Conservation (phyloP, 2,113 vertebrate species). For the Oenanthe melanoleuca region DNA sequence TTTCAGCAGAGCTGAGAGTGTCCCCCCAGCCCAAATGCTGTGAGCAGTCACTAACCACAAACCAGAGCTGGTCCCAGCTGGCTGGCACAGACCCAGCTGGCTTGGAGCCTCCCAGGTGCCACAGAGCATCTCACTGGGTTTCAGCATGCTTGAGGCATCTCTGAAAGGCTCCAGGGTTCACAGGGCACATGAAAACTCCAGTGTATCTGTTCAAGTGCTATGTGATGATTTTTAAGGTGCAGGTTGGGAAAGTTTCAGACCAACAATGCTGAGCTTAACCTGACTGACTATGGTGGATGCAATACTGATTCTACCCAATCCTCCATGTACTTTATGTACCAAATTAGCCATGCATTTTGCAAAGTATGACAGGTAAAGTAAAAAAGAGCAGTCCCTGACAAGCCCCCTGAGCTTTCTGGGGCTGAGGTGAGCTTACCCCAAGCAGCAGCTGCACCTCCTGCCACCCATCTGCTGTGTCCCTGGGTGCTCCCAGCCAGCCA, state of each 20-base stretch:
- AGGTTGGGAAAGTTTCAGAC: background rate
- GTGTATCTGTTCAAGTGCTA: background rate
- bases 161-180: background rate
- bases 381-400: fast-evolving
- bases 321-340: no score
- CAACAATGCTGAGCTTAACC: background rate
- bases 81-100: background rate
- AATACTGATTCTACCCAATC: fast-evolving
- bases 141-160: background rate
- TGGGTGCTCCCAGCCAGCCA: background rate
- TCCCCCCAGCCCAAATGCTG: fast-evolving
- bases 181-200: background rate
- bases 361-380: background rate
- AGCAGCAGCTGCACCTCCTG: background rate
- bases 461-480: background rate
- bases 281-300: no score
- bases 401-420: background rate
- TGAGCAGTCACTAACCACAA: background rate
- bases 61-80: background rate
- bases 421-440: background rate
- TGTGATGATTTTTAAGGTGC: background rate
- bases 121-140: background rate
- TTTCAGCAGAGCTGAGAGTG: background rate
- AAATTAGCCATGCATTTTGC: background rate
- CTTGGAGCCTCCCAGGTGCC: background rate